phyloP scores from a whole-genome alignment of 2,888 invertebrate species.

The Synanthedon andrenaeformis region DNA sequence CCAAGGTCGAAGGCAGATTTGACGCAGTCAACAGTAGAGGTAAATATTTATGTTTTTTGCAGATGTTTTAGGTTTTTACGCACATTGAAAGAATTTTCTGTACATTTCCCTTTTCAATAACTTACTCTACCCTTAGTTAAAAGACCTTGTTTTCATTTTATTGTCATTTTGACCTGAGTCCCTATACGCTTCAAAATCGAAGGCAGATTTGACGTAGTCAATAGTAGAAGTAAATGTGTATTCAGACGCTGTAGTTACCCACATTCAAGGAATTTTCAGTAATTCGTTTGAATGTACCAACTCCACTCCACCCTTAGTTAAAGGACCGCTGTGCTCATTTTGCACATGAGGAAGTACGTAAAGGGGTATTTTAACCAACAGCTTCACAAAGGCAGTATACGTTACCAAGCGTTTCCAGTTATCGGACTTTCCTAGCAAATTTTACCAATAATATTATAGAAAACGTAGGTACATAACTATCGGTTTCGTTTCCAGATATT shows the following conservation, averaged over 20 bases:
- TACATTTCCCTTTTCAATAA: neutral
- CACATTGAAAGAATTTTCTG: neutral
- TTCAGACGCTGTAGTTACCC: no score
- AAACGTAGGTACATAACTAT: no score
- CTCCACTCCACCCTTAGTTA: neutral
- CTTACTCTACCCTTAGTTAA: neutral
- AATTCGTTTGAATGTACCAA: neutral
- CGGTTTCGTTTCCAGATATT: no score
- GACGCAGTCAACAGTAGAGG: conserved; percentile 79
- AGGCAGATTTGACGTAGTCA: conserved; percentile 84
- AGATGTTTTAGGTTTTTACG: neutral
- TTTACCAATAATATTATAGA: no score
- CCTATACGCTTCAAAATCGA: conserved; percentile 84
- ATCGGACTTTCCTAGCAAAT: no score
- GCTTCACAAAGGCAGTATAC: no score
- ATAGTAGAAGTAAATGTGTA: conserved; percentile 63
- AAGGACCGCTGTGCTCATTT: no score
- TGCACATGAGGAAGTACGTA: neutral
- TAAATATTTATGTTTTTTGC: conserved; percentile 15
- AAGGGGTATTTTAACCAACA: neutral
- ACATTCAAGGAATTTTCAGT: neutral
- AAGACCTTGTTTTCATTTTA: no score
- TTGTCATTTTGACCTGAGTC: conserved; percentile 58
- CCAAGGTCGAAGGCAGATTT: conserved; percentile 88
- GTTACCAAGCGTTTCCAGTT: no score